Percentiles rank a stretch among this genome's conserved stretches.
Conservation (phyloP, 2,797 vertebrate species). For the Onychomys leucogaster region DNA sequence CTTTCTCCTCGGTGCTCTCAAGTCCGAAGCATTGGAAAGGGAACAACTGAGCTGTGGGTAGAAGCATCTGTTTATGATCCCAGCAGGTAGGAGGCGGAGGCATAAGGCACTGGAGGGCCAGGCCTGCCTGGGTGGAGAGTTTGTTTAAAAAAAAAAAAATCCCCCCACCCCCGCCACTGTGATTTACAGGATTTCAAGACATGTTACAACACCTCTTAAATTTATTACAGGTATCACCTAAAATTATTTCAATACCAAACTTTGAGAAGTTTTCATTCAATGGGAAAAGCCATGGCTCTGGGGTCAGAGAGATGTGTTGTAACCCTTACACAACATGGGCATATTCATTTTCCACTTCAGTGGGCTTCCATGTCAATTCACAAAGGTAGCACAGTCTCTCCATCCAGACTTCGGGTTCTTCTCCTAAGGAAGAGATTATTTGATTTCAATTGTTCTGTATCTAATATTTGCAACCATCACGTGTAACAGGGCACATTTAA, state of each 20-base stretch:
- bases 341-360: too few relatives aligned
- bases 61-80: too few relatives aligned
- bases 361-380: too few relatives aligned
- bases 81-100: not conserved
- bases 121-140: not conserved
- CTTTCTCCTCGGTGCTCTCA: constrained; percentile 16
- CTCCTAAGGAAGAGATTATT: too few relatives aligned
- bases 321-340: not conserved
- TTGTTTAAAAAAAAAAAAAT: not conserved
- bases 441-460: constrained; percentile 26
- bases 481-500: not conserved
- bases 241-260: constrained; percentile 58
- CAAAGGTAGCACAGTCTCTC: too few relatives aligned
- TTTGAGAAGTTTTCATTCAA: constrained; percentile 54
- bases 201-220: constrained; percentile 31
- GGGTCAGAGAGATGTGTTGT: not conserved
- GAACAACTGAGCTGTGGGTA: not conserved
- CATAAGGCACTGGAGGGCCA: not conserved
- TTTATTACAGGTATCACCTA: constrained; percentile 45
- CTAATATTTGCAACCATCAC: constrained; percentile 5
- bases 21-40: constrained; percentile 35
- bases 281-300: constrained; percentile 25
- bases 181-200: constrained; percentile 52
- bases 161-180: too few relatives aligned
- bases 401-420: too few relatives aligned